phyloP scores from a whole-genome alignment of 2,888 invertebrate species.

The Lamellibrachia columna region DNA sequence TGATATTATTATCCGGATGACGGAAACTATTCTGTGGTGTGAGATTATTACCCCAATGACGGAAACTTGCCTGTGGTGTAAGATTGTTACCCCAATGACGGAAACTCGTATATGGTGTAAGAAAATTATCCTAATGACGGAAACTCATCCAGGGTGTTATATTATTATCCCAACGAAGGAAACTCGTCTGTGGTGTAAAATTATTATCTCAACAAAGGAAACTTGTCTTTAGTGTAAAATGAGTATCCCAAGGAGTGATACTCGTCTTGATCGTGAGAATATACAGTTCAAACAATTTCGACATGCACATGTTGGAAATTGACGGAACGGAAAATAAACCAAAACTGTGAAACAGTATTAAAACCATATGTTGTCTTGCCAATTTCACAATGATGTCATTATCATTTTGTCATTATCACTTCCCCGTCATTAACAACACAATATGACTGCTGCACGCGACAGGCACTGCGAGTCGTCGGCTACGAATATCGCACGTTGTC shows the following conservation, averaged over 20 bases:
- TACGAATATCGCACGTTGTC: neutral
- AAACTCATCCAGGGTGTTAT: neutral
- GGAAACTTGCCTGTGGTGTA: too few relatives aligned
- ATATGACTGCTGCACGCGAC: neutral
- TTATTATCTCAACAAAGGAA: neutral
- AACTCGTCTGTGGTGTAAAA: neutral
- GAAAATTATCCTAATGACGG: neutral
- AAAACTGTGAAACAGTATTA: neutral
- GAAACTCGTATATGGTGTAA: too few relatives aligned
- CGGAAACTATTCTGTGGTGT: too few relatives aligned
- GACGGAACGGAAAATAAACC: neutral
- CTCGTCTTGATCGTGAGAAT: neutral
- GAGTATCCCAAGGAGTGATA: neutral
- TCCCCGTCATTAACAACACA: neutral
- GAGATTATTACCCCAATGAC: too few relatives aligned
- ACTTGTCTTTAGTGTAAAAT: neutral
- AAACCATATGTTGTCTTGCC: neutral
- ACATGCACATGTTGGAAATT: neutral
- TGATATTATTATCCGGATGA: too few relatives aligned
- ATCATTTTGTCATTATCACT: neutral
- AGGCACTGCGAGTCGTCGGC: neutral
- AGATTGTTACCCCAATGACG: too few relatives aligned
- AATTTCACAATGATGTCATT: neutral
- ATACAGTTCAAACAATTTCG: neutral
- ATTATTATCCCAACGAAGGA: neutral